These are phyloP conservation scores for Mormoops blainvillei DNA, from an alignment of 2,113 vertebrate species.

Conservation along the genomic window DNA sequence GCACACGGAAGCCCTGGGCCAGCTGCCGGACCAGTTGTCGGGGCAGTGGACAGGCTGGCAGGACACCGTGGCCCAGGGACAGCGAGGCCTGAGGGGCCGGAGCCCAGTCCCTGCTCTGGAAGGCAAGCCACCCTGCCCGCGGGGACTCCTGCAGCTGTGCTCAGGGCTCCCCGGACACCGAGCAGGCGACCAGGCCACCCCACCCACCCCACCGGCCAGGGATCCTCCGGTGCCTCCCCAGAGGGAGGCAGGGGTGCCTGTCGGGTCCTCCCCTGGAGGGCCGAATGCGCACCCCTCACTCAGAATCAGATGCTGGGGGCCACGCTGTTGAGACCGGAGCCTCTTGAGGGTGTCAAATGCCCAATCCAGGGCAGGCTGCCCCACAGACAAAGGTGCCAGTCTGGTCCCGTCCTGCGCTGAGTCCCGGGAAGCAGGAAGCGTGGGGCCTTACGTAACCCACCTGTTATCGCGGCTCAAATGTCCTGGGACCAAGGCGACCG, in stretches of 20 bases:
- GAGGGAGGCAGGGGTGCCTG: not conserved
- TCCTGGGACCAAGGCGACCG: not conserved
- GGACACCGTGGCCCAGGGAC: not conserved
- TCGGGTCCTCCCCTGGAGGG: not conserved
- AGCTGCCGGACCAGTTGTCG: not conserved
- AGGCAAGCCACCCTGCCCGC: not conserved
- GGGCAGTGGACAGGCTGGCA: not conserved
- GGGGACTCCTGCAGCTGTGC: not conserved
- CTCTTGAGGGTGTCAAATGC: fast-evolving
- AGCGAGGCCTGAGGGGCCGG: not conserved
- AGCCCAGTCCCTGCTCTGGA: not conserved
- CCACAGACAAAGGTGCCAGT: not conserved
- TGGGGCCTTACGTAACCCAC: not conserved
- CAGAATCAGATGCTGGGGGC: not conserved
- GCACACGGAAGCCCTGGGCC: not conserved
- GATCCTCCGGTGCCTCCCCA: not conserved
- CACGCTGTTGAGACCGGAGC: not conserved
- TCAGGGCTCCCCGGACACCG: fast-evolving
- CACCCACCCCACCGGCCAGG: no score
- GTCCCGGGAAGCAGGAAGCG: not conserved
- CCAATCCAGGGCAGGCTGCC: fast-evolving
- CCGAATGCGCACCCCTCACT: fast-evolving
- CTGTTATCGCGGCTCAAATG: slow-evolving; percentile 31
- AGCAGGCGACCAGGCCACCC: not conserved
- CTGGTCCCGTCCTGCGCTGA: not conserved